Evolutionary conservation across 2,113 vertebrate genomes (phyloP), one percentile per base, ranked within the genome.

Genomic region (Grallaria varia): DNA sequence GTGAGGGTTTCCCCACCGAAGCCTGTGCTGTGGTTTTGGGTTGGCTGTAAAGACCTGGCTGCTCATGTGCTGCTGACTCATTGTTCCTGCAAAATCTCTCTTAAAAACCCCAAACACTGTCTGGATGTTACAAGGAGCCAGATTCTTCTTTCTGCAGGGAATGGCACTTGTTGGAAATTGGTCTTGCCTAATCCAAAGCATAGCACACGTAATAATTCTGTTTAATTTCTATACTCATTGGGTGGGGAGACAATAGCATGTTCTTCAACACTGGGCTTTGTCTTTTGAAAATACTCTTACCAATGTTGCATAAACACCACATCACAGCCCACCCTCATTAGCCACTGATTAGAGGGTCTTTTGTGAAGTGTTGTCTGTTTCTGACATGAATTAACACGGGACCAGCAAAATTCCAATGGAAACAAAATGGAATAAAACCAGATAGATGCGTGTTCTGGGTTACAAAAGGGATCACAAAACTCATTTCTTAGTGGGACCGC

Each of bases 341-440:
- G 78, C 74, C 84, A 45, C 87, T 93, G 93, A 96, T 96, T 94
- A 95, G 79, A 92, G 90, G 90, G 76, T 94, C 95, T 73, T 95
- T 95, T 92, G 77, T 93, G 76, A 90, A 92, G 83, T 64, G 44
- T 45, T 84, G 69, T 84, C 79, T 91, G 66, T 76, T 94, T 88
- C 88, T 92, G 77, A 56, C 67, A 76, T 89, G 82, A 96, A 68
- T 96, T 87, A 89, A 66, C 64, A 66, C 13, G 49, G 58, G 93
- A 84, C 69, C 69, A 59, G 53, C 35, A 84, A 84, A 95, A 93
- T 87, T 95, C 92, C 77, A 58, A 14, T 84, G 80, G 73, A 92
- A 92, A 66, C 74, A 76, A 92, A 94, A 60, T 50, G 60, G 66
- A 78, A 84, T 60, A 81, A 87, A 82, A 68, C 53, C 31, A 82